Percentiles rank a stretch among this genome's conserved stretches.
Conservation (phyloP, 2,113 vertebrate genomes). For the Ophiodon elongatus region DNA sequence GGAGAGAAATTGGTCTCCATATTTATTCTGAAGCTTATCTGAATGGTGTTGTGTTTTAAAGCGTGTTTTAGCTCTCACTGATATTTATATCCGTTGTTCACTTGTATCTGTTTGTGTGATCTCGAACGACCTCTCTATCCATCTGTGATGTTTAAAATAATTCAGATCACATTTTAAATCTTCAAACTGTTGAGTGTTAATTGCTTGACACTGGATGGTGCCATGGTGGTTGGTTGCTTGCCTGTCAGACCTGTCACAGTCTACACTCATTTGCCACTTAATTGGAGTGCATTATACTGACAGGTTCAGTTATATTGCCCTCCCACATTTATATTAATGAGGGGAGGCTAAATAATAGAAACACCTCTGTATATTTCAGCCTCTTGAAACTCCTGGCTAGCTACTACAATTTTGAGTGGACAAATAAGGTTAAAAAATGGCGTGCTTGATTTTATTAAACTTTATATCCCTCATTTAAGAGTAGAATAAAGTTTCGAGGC, state of each 20-base stretch:
- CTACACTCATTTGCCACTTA: neutral
- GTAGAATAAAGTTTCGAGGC: neutral
- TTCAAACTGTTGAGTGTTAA: neutral
- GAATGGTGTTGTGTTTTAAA: neutral
- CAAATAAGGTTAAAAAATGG: neutral
- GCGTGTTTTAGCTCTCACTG: constrained; percentile 11
- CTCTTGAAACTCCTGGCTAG: neutral
- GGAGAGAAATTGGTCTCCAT: neutral
- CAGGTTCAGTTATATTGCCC: neutral
- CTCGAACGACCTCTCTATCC: neutral
- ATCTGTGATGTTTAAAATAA: neutral
- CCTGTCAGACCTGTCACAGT: neutral
- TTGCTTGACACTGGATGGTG: neutral
- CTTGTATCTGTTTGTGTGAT: neutral
- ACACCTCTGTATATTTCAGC: neutral
- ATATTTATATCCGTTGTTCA: neutral
- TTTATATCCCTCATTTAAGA: neutral
- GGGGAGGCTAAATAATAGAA: neutral
- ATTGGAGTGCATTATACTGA: neutral
- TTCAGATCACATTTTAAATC: neutral
- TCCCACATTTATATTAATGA: neutral
- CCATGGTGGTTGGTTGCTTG: neutral
- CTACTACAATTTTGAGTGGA: neutral
- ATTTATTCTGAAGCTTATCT: neutral
- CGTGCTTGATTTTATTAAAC: too few species aligned